A percentile compares a stretch with the other conserved stretches of the same genome.
phyloP scores from a whole-genome alignment of 2,113 vertebrate species.

The Morone saxatilis region DNA sequence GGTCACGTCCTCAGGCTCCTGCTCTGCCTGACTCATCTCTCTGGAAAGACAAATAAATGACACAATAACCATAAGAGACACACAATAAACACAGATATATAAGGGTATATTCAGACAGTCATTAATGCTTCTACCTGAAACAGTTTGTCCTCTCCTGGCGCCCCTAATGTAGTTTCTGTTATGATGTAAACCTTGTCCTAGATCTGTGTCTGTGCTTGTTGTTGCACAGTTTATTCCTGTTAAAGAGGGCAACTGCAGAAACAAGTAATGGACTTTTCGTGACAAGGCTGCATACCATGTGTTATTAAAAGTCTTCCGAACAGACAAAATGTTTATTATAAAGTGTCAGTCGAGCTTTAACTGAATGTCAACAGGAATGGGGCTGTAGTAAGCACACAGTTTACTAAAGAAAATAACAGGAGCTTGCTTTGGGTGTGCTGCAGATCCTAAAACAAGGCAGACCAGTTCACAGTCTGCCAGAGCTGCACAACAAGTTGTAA shows the following conservation, averaged over 20 bases:
- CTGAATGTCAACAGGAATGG: not conserved
- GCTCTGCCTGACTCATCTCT: slow-evolving; percentile 92
- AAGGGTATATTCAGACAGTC: not conserved
- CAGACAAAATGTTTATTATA: not conserved
- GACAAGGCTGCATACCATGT: too few species aligned
- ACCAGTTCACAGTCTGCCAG: slow-evolving; percentile 71
- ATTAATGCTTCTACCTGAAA: not conserved
- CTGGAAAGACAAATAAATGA: slow-evolving; percentile 41
- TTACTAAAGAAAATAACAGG: slow-evolving; percentile 14
- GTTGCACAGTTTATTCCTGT: not conserved
- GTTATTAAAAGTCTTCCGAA: not conserved
- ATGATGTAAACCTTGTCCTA: not conserved
- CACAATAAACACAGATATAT: not conserved
- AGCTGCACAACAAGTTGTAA: slow-evolving; percentile 10
- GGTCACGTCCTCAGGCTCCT: slow-evolving; percentile 88
- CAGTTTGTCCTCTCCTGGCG: not conserved
- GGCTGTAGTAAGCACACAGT: not conserved
- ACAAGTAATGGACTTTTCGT: not conserved
- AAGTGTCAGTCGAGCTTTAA: not conserved
- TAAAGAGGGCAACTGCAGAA: not conserved
- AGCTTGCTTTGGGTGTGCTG: slow-evolving; percentile 60
- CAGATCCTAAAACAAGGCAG: slow-evolving; percentile 76
- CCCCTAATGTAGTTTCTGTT: not conserved
- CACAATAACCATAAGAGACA: slow-evolving; percentile 27
- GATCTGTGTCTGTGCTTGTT: not conserved